Percentiles rank a stretch among this genome's conserved stretches.
Evolutionary conservation across 1,140 invertebrate genomes (phyloP).

Genomic region (Nebria ingens): DNA sequence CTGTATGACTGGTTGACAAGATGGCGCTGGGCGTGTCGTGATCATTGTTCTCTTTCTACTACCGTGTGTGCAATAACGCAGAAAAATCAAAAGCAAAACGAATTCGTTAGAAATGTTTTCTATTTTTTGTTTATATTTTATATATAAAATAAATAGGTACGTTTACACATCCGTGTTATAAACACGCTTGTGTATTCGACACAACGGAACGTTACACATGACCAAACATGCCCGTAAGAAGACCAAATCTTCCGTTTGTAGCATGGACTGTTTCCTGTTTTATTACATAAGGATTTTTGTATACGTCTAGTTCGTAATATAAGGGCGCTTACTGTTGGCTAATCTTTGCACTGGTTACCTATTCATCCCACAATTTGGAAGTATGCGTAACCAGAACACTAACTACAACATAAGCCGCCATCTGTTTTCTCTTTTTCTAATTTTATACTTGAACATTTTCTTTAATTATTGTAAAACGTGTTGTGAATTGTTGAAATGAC

Average conservation of each 20-base stretch:
- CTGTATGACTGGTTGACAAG: constrained; percentile 1
- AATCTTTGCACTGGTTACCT: too few relatives aligned
- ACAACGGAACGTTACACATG: neutral
- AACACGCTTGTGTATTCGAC: too few relatives aligned
- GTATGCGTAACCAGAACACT: too few relatives aligned
- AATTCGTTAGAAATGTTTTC: too few relatives aligned
- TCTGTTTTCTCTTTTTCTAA: constrained; percentile 7
- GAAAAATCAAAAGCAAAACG: neutral
- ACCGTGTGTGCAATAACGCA: constrained; percentile 4
- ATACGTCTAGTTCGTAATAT: constrained; percentile 7
- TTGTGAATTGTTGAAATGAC: constrained; percentile 6
- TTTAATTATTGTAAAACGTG: neutral
- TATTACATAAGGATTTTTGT: constrained; percentile 1
- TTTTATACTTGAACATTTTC: constrained; percentile 9
- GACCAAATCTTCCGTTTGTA: neutral
- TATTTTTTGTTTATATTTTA: neutral
- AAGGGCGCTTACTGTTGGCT: neutral
- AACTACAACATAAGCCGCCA: too few relatives aligned
- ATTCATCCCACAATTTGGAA: too few relatives aligned
- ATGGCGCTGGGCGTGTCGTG: neutral
- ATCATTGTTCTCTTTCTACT: constrained; percentile 1
- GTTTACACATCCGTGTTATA: too few relatives aligned
- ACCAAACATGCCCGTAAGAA: neutral
- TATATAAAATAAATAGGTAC: too few relatives aligned
- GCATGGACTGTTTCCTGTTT: neutral